These are phyloP conservation scores for Alces alces DNA, from an alignment of 2,113 vertebrate species.

Conservation along the genomic window DNA sequence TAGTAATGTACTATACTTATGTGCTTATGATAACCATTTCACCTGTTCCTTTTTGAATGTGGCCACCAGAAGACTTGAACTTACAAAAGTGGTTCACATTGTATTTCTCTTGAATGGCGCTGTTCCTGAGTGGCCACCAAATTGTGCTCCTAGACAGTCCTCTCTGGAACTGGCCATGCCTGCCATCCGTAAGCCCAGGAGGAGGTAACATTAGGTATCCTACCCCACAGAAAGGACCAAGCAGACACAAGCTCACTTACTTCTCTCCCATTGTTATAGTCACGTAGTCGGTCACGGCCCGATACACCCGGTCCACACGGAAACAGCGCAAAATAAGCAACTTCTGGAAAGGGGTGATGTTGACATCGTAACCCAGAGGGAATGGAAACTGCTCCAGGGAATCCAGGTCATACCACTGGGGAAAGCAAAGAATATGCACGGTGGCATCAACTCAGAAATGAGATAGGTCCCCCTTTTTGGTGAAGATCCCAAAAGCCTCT, in stretches of 20 bases:
- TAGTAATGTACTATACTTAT: not conserved
- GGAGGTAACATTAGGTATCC: not conserved
- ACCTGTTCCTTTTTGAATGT: not conserved
- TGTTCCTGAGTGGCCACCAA: not conserved
- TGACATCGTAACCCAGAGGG: slow-evolving; percentile 84
- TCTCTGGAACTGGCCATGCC: accelerated
- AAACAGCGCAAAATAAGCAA: slow-evolving; percentile 93
- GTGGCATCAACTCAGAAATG: not conserved
- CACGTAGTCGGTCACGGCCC: slow-evolving; percentile 92
- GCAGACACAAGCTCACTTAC: slow-evolving; percentile 76
- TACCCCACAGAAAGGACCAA: not conserved
- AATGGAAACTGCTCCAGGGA: slow-evolving; percentile 86
- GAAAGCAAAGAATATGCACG: not conserved
- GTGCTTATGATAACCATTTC: not conserved
- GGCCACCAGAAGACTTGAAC: not conserved
- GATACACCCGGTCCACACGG: slow-evolving; percentile 92
- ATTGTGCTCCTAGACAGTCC: accelerated
- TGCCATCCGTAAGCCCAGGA: not conserved
- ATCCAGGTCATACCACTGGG: slow-evolving; percentile 92
- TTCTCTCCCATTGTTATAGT: slow-evolving; percentile 89
- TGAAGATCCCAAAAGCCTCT: not conserved
- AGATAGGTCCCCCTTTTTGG: accelerated
- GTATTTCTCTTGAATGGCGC: accelerated
- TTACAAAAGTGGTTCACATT: accelerated
- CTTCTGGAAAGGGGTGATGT: slow-evolving; percentile 89